These are phyloP conservation scores for Pandemis cinnamomeana DNA, from an alignment of 2,888 invertebrate genomes.

Conservation along the genomic window DNA sequence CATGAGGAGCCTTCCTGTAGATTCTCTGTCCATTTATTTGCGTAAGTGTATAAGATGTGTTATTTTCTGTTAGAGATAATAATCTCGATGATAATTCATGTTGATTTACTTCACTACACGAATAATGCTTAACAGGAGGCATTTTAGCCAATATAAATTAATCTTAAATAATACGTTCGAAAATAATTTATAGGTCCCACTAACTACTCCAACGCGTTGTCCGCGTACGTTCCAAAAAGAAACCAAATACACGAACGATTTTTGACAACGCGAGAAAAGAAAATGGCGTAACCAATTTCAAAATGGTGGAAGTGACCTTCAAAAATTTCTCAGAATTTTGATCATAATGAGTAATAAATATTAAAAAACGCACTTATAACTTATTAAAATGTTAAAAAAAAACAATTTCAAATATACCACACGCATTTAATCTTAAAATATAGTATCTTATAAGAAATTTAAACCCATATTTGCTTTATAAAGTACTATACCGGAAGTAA, in stretches of 20 bases:
- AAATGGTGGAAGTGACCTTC: constrained; percentile 52
- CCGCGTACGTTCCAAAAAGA: constrained; percentile 66
- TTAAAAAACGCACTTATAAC: background rate
- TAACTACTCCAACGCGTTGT: constrained; percentile 56
- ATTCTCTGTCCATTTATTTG: constrained; percentile 89
- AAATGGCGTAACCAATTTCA: constrained; percentile 55
- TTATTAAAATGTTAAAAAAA: background rate
- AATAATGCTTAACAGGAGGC: constrained; percentile 80
- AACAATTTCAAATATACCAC: background rate
- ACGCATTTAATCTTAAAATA: background rate
- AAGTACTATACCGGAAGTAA: constrained; percentile 2
- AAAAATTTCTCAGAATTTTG: constrained; percentile 37
- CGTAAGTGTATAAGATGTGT: constrained; percentile 78
- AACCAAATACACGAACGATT: constrained; percentile 48
- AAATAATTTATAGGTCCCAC: constrained; percentile 57
- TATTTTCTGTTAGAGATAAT: constrained; percentile 79
- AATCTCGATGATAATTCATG: constrained; percentile 82
- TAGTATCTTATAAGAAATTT: background rate
- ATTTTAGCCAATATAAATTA: constrained; percentile 72
- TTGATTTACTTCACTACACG: constrained; percentile 82
- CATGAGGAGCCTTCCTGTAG: constrained; percentile 85
- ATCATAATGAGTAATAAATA: constrained; percentile 1
- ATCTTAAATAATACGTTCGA: constrained; percentile 74
- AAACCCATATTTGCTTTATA: background rate
- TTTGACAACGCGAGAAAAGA: constrained; percentile 47